Percentiles rank a stretch among this genome's conserved stretches.
Evolutionary conservation across 2,797 vertebrate genomes (phyloP).

Genomic region (Moxostoma hubbsi): DNA sequence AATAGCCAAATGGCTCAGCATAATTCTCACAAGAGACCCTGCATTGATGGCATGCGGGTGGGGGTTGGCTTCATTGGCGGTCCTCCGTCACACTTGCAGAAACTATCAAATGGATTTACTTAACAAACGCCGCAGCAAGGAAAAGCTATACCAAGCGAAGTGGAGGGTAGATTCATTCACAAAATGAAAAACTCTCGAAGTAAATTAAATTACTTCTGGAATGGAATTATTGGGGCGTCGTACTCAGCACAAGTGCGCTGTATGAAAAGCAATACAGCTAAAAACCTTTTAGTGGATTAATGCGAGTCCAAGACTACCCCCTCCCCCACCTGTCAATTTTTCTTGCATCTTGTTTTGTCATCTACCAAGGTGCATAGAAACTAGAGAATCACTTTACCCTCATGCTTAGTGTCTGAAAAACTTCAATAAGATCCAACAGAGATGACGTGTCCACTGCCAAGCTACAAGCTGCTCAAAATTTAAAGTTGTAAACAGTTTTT

Average conservation of each 20-base stretch:
- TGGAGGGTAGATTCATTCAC: conserved; percentile 71
- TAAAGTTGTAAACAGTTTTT: too few relatives aligned
- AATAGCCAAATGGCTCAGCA: conserved; percentile 70
- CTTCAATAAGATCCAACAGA: conserved; percentile 32
- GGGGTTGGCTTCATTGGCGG: not conserved
- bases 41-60: conserved; percentile 4
- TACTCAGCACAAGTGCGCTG: conserved; percentile 65
- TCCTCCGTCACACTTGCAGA: conserved; percentile 42
- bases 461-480: too few relatives aligned
- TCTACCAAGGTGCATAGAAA: conserved; percentile 74
- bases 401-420: too few relatives aligned
- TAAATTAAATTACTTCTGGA: conserved; percentile 82
- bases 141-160: not conserved
- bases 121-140: conserved; percentile 30
- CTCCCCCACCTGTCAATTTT: conserved; percentile 42
- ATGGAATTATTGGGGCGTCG: conserved; percentile 76
- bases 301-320: conserved; percentile 65
- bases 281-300: conserved; percentile 88
- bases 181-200: conserved; percentile 82
- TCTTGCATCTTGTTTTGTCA: conserved; percentile 64
- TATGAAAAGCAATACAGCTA: conserved; percentile 77
- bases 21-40: conserved; percentile 46
- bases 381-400: conserved; percentile 55
- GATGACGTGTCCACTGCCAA: conserved; percentile 35
- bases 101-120: conserved; percentile 46